Conservation (phyloP, 2,113 vertebrate species). For the Ciconia stormi region DNA sequence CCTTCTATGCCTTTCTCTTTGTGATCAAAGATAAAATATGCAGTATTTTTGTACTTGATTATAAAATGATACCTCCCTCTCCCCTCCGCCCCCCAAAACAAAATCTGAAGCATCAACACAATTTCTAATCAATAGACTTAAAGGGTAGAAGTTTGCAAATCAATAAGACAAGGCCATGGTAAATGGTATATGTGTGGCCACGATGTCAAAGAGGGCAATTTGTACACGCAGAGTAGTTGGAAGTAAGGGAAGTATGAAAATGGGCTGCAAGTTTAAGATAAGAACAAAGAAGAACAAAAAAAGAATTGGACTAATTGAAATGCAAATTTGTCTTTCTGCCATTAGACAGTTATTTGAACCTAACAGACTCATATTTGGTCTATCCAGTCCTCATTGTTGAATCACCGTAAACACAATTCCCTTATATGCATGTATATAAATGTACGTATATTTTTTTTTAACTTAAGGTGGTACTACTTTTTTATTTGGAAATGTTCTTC, state of each 20-base stretch:
- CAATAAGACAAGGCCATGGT: background rate
- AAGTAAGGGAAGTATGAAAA: background rate
- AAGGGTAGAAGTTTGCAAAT: slow-evolving; percentile 40
- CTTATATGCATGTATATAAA: background rate
- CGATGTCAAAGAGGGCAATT: background rate
- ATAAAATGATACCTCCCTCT: background rate
- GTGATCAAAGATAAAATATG: slow-evolving; percentile 43
- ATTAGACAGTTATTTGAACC: slow-evolving; percentile 14
- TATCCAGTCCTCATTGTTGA: background rate
- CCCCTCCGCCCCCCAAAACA: background rate
- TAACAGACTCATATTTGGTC: background rate
- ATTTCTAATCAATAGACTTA: slow-evolving; percentile 26
- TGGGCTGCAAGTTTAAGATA: slow-evolving; percentile 48
- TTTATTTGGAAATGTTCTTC: background rate
- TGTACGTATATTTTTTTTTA: background rate
- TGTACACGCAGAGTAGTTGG: background rate
- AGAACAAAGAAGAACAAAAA: slow-evolving; percentile 39
- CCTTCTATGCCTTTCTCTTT: slow-evolving; percentile 6
- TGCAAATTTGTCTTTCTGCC: slow-evolving; percentile 18
- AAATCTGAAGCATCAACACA: slow-evolving; percentile 2
- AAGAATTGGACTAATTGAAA: slow-evolving; percentile 25
- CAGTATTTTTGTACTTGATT: slow-evolving; percentile 7
- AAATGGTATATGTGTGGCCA: background rate
- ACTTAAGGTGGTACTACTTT: background rate
- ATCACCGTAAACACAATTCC: background rate